These are phyloP conservation scores for Apomyelois bistriatella DNA, from an alignment of 2,888 invertebrate genomes.

Conservation along the genomic window DNA sequence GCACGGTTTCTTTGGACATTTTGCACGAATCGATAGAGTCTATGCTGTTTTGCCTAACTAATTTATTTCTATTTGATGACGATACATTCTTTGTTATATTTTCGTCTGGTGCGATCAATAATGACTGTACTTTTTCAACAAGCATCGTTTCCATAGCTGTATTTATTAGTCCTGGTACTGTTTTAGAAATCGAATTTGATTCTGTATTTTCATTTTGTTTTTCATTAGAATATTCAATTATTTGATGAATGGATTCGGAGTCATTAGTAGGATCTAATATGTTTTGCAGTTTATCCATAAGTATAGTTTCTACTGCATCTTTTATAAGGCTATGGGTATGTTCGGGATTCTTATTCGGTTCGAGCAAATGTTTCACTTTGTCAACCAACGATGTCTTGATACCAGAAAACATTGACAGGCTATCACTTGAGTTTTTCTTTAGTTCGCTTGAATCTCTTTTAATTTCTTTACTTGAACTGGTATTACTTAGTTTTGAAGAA, in stretches of 20 bases:
- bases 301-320: slow-evolving; percentile 38
- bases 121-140: slow-evolving; percentile 24
- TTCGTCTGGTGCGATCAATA: slow-evolving; percentile 15
- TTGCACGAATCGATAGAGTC: slow-evolving; percentile 55
- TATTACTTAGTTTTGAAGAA: background rate
- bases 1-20: slow-evolving; percentile 54
- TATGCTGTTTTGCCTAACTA: slow-evolving; percentile 60
- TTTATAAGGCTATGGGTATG: slow-evolving; percentile 34
- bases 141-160: slow-evolving; percentile 32
- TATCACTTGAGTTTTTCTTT: background rate
- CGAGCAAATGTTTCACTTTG: slow-evolving; percentile 4
- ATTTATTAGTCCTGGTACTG: slow-evolving; percentile 28
- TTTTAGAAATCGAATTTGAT: slow-evolving; percentile 4
- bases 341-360: background rate
- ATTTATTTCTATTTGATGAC: slow-evolving; percentile 36
- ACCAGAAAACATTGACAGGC: background rate
- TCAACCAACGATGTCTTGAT: background rate
- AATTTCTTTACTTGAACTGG: background rate
- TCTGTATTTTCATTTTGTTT: background rate
- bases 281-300: slow-evolving; percentile 29
- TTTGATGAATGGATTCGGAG: slow-evolving; percentile 16
- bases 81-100: background rate
- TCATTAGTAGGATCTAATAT: slow-evolving; percentile 22
- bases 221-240: background rate
- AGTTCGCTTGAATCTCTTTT: background rate